Evolutionary conservation across 2,797 vertebrate genomes (phyloP), one percentile per base, ranked within the genome.

Genomic region (Siniperca scherzeri): DNA sequence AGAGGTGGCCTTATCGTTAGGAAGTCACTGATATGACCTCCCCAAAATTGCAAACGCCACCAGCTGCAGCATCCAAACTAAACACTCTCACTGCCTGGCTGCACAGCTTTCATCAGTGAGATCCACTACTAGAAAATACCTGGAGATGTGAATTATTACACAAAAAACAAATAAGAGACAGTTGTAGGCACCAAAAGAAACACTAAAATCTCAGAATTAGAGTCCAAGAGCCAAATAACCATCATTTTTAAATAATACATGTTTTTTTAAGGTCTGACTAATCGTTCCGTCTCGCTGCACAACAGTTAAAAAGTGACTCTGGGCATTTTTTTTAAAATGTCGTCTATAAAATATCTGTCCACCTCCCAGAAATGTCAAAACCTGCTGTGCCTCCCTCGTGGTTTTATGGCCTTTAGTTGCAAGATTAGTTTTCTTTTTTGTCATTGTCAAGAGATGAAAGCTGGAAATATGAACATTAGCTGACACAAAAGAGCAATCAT

Each of bases 381-480:
- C 59, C 56, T 62, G 66, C 70, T 14, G 30, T 1, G 14, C 73
- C 72, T 84, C 81, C 78, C 81, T 27, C 0, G 68, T 70, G 87
- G 79, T 56, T 81, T 77, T 48, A 19, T 89, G 85, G 86, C 74
- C 83, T 91, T 87, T 78, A 67, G 74, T 33, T 62, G 70, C 56
- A 7, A 55, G n/a, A 74, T 82, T 79, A 68, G 71, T 76, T 78
- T 83, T 44, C 71, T 69, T 74, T 78, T 70, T 70, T 42, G 53
- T 42, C 59, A 40, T 74, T 46, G 73, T 81, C 66, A 36, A 33
- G 30, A 12, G 46, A 61, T 57, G 69, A 65, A 68, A 71, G 52
- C 68, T 44, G 50, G 42, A 82, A 76, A 61, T 48, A 38, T 25
- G 25, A 74, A 44, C 52, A 30, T 36, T 57, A 25, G 73, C 42